These are phyloP conservation scores for Salmo trutta DNA, from an alignment of 2,797 vertebrate genomes.

Conservation along the genomic window DNA sequence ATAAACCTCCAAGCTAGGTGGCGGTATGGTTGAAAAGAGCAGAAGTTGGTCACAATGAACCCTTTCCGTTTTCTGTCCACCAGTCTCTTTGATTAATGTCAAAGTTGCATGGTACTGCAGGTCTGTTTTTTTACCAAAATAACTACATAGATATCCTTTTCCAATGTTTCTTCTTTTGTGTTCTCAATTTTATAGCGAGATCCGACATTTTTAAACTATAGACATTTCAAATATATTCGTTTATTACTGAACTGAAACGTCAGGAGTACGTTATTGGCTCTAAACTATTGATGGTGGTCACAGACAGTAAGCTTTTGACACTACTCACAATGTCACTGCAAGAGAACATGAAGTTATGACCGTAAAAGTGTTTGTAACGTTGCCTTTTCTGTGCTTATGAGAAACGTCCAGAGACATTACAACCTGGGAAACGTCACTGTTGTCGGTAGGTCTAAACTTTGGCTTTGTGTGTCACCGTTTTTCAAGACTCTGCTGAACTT, in stretches of 20 bases:
- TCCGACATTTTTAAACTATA: background rate
- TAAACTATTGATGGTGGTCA: background rate
- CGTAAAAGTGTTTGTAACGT: background rate
- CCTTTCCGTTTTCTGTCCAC: background rate
- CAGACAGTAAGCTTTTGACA: background rate
- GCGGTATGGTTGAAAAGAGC: background rate
- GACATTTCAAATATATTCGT: background rate
- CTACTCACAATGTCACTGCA: background rate
- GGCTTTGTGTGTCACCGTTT: slow-evolving; percentile 30
- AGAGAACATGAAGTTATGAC: background rate
- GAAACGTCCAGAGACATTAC: background rate
- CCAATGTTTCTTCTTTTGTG: background rate
- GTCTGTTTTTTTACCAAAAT: background rate
- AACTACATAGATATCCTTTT: background rate
- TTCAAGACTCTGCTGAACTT: slow-evolving; percentile 47
- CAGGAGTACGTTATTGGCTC: background rate
- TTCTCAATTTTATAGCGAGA: background rate
- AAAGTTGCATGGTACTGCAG: background rate
- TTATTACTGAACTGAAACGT: no score
- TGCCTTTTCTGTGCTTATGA: background rate
- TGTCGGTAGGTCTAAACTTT: background rate
- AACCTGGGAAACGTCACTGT: background rate
- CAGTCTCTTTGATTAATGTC: slow-evolving; percentile 5
- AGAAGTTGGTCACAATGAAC: background rate
- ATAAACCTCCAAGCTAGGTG: slow-evolving; percentile 7